Percentiles rank a stretch among this genome's conserved stretches.
Conservation (phyloP, 1,140 invertebrate species). For the Aphelinus atriplicis region DNA sequence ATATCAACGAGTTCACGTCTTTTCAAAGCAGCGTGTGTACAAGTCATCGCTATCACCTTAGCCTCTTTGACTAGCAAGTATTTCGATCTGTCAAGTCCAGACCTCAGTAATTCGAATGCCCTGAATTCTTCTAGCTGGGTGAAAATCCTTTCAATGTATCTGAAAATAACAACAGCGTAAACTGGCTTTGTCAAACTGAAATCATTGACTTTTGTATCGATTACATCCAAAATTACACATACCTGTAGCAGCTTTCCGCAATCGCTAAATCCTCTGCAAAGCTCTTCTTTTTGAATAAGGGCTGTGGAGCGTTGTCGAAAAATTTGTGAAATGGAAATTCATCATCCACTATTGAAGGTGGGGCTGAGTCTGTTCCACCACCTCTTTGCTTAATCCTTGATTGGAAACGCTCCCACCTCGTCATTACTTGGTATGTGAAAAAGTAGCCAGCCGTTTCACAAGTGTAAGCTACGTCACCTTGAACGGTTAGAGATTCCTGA, state of each 20-base stretch:
- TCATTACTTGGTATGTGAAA: slow-evolving; percentile 85
- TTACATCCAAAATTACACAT: slow-evolving; percentile 31
- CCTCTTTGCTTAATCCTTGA: slow-evolving; percentile 70
- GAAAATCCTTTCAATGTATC: slow-evolving; percentile 96
- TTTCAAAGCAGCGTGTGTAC: slow-evolving; percentile 98
- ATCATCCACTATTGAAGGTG: slow-evolving; percentile 65
- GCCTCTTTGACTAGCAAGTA: slow-evolving; percentile 98
- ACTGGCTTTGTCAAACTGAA: too few relatives aligned
- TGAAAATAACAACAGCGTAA: slow-evolving; percentile 46
- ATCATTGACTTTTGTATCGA: slow-evolving; percentile 46
- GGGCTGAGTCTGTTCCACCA: slow-evolving; percentile 49
- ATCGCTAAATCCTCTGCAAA: slow-evolving; percentile 91
- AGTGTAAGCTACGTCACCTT: slow-evolving; percentile 94
- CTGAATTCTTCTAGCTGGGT: slow-evolving; percentile 97
- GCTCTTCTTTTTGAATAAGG: slow-evolving; percentile 84
- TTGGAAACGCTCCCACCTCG: slow-evolving; percentile 91
- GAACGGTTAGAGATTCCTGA: slow-evolving; percentile 79
- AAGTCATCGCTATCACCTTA: slow-evolving; percentile 99
- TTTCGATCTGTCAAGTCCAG: slow-evolving; percentile 93
- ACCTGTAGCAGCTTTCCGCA: slow-evolving; percentile 91
- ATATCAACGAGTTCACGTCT: slow-evolving; percentile 95
- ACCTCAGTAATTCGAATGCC: slow-evolving; percentile 95
- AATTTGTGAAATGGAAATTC: slow-evolving; percentile 94
- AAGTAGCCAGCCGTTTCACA: slow-evolving; percentile 98
- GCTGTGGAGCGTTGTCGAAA: slow-evolving; percentile 92